Evolutionary conservation across 1,140 invertebrate species (phyloP).

Genomic region (Pteromalus puparum): DNA sequence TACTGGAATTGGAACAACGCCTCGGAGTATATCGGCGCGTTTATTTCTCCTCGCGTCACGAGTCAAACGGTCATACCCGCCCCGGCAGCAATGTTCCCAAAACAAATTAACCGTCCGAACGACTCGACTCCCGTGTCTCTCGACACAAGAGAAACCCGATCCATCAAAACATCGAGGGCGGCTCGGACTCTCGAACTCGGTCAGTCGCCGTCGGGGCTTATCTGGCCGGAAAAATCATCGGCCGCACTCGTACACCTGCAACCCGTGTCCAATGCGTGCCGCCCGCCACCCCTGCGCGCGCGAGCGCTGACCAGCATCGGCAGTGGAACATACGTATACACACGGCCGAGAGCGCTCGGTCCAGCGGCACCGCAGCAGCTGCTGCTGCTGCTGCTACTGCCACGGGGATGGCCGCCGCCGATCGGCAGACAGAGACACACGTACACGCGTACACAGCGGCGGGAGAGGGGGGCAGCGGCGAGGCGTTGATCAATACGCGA

Average conservation of each 20-base stretch:
- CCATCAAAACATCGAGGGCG: background rate
- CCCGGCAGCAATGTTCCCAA: too few relatives aligned
- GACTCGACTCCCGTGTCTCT: too few relatives aligned
- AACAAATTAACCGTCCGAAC: too few relatives aligned
- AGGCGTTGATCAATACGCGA: conserved; percentile 77
- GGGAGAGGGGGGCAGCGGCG: conserved; percentile 63
- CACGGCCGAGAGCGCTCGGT: background rate
- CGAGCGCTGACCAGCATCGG: too few relatives aligned
- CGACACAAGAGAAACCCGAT: background rate
- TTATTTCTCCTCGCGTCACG: conserved; percentile 56
- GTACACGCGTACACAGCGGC: conserved; percentile 59
- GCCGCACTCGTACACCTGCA: background rate
- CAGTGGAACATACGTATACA: too few relatives aligned
- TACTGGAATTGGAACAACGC: background rate
- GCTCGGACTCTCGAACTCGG: too few relatives aligned
- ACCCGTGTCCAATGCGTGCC: background rate
- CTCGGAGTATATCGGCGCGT: background rate
- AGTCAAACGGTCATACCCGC: too few relatives aligned
- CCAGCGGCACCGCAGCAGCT: conserved; percentile 43
- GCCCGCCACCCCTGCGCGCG: too few relatives aligned
- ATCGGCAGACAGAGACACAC: conserved; percentile 49
- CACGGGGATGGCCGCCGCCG: background rate
- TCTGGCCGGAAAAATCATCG: conserved; percentile 55
- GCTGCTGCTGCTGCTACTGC: conserved; percentile 33
- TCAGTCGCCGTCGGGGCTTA: background rate